Evolutionary conservation across 1,140 invertebrate species (phyloP), one percentile per base, ranked within the genome.

Genomic region (Tribolium madens): DNA sequence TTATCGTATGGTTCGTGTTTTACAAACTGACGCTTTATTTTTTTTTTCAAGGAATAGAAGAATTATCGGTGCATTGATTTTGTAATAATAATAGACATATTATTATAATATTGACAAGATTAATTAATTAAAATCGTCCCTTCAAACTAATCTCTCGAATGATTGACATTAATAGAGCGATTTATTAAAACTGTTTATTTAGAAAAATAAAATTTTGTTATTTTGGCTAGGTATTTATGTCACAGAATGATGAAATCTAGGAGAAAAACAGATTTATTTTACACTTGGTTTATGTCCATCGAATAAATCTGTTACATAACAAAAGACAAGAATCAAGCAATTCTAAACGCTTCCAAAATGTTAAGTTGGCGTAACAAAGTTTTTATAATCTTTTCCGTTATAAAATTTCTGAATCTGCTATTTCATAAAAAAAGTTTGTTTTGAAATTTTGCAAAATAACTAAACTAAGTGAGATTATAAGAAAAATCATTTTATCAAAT

Each of bases 141-240:
- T 12, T 18, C 3, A 10, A 9, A 21, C 10, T 21, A 57, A 57
- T 18, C 7, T 57, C n/a, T n/a, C 36, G n/a, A 10, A 26, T 57
- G 52, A 57, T 57, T 57, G 52, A 57, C 52, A 57, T 57, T 57
- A 57, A 26, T 57, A 57, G 52, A 57, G 5, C 52, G 18, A 26
- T 18, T 7, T 21, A 57, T 57, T 26, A 18, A 57, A 6, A 10
- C 5, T 57, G 52, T 57, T 57, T 57, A 57, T 57, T 57, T 57
- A 21, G 4, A 1, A 17, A 57, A 57, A 9, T 21, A 57, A 7
- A 42, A 42, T 42, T 36, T 42, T 42, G 36, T 42, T 42, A 42
- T 42, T 42, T 42, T 42, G 36, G 7, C 9, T 42, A 42, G 36
- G 36, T 42, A 42, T 42, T 42, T 42, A 42, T 42, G 36, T 42